Percentiles rank a stretch among this genome's conserved stretches.
Evolutionary conservation across 2,888 invertebrate species (phyloP).

Genomic region (Mythimna impura): DNA sequence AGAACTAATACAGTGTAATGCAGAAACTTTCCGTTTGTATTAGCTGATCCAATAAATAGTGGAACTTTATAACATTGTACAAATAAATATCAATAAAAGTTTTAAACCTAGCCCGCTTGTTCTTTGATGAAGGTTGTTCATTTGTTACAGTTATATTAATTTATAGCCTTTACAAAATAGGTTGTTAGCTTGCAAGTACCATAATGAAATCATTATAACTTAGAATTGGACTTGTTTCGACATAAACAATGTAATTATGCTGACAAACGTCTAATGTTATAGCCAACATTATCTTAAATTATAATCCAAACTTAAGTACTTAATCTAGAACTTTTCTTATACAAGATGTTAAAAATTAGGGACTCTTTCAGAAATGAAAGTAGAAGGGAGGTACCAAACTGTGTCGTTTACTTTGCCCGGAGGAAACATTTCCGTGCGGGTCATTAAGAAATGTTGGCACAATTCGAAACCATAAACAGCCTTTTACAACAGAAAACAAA

Average conservation of each 20-base stretch:
- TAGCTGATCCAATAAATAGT: constrained; percentile 44
- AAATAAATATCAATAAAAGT: constrained; percentile 34
- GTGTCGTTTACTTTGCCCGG: constrained; percentile 10
- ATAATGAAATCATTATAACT: background rate
- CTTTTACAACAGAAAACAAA: constrained; percentile 8
- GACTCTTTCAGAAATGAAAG: constrained; percentile 8
- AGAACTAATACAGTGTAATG: constrained; percentile 41
- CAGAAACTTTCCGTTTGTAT: constrained; percentile 47
- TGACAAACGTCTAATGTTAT: constrained; percentile 24
- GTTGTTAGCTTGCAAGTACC: background rate
- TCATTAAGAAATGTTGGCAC: constrained; percentile 37
- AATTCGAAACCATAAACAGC: constrained; percentile 16
- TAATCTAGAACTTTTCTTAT: constrained; percentile 17
- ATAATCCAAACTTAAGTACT: constrained; percentile 23
- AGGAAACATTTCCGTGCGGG: background rate
- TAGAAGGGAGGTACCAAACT: background rate
- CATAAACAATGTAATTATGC: constrained; percentile 41
- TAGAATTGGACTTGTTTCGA: constrained; percentile 10
- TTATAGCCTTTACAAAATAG: background rate
- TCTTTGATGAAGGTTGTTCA: constrained; percentile 18
- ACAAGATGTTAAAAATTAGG: constrained; percentile 5
- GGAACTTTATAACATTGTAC: constrained; percentile 41
- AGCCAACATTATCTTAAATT: constrained; percentile 26
- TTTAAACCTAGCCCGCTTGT: constrained; percentile 28
- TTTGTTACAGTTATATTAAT: constrained; percentile 22